A percentile compares a stretch with the other conserved stretches of the same genome.
These are phyloP conservation scores for Eueides isabella DNA, from an alignment of 1,140 invertebrate genomes.

Conservation along the genomic window DNA sequence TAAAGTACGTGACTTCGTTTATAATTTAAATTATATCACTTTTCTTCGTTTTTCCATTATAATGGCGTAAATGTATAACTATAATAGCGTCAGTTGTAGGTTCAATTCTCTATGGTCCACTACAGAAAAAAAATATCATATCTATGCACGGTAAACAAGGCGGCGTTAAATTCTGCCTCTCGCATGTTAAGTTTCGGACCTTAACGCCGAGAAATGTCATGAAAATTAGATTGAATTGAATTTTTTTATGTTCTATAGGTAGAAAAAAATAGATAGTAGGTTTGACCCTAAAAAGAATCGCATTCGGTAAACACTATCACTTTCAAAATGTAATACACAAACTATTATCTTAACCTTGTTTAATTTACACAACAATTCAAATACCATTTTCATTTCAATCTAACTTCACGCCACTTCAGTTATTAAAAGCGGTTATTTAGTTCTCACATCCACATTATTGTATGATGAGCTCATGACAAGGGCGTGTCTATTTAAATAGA, in stretches of 20 bases:
- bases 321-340: too few relatives aligned
- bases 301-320: too few relatives aligned
- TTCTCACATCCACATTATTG: slow-evolving; percentile 9
- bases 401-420: neutral
- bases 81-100: neutral
- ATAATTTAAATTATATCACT: slow-evolving; percentile 4
- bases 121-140: too few relatives aligned
- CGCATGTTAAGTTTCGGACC: too few relatives aligned
- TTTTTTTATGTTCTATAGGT: too few relatives aligned
- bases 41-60: neutral
- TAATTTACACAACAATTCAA: neutral
- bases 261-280: too few relatives aligned
- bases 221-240: too few relatives aligned
- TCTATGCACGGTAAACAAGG: too few relatives aligned
- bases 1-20: slow-evolving; percentile 25
- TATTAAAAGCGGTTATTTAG: neutral
- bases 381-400: neutral
- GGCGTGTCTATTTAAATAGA: slow-evolving; percentile 9
- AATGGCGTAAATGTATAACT: neutral
- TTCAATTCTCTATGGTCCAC: neutral
- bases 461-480: slow-evolving; percentile 2
- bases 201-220: too few relatives aligned
- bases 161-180: too few relatives aligned
- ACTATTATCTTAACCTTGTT: neutral
- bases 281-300: too few relatives aligned